Base-by-base conservation (phyloP, 2,888 invertebrate genomes). In the Ethmia dodecea region DNA sequence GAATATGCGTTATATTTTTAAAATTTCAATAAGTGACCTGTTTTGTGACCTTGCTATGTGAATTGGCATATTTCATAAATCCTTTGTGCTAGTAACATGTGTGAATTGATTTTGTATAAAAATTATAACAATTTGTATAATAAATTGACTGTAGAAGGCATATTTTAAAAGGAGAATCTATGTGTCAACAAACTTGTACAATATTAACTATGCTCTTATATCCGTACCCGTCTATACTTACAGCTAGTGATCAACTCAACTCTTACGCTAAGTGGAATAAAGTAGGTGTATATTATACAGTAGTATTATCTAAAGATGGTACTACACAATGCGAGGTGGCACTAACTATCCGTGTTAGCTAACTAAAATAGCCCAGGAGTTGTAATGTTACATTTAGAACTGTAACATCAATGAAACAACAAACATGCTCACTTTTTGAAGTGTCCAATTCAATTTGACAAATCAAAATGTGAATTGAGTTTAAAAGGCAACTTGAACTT, bases 191-290 rank as follows among this genome's bases (percentile, higher is more conserved):
- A 25, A 26, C 10, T 18, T 18, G 6, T 10, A 31, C 25, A 22
- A 10, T 31, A 22, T 11, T 31, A 10, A 10, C 9, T 29, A 29
- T 56, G 38, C 43, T 51, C 58, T 52, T 58, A 59, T 44, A n/a
- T 61, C 63, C 65, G 56, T 70, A 74, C 74, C 68, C 72, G 73
- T 75, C 72, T 71, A 65, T 59, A 51, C 73, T 75, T 75, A 79
- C 44, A 56, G 40, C 60, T 69, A 71, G 41, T 52, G 46, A 22
- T 62, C 62, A 71, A 75, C 64, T 71, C 71, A 73, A 77, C 74
- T 67, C 73, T 77, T 81, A 81, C 35, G 36, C 76, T 81, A 79
- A 55, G 60, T 81, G 83, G 83, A 83, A 83, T 83, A 76, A 76
- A 69, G 57, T 71, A 66, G 60, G 60, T 62, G 58, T 68, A 63